Percentiles rank a stretch among this genome's conserved stretches.
Evolutionary conservation across 2,888 invertebrate genomes (phyloP).

Genomic region (Sialis lutaria): DNA sequence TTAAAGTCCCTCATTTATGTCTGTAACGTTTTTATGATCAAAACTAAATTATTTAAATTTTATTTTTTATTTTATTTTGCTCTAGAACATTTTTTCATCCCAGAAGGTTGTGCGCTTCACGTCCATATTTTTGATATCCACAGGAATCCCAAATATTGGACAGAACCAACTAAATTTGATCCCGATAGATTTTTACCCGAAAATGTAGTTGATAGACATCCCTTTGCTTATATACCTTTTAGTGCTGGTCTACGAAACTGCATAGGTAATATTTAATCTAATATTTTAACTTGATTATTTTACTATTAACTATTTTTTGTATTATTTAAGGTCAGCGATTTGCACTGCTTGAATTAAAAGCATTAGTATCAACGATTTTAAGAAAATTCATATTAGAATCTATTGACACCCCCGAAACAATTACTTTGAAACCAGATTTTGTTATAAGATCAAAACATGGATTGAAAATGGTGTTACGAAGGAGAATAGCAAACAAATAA

Average conservation of each 20-base stretch:
- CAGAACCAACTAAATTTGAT: constrained; percentile 3
- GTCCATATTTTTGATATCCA: neutral
- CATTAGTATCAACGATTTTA: constrained; percentile 27
- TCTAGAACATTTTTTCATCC: neutral
- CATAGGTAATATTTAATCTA: too few relatives aligned
- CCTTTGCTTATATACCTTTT: constrained; percentile 3
- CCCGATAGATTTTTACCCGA: constrained; percentile 2
- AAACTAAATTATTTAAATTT: too few relatives aligned
- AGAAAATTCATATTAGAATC: constrained; percentile 28
- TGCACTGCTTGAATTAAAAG: constrained; percentile 2
- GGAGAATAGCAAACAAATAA: too few relatives aligned
- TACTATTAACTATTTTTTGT: too few relatives aligned
- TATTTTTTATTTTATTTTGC: too few relatives aligned
- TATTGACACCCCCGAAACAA: constrained; percentile 24
- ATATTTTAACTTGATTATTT: too few relatives aligned
- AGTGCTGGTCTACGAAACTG: constrained; percentile 5
- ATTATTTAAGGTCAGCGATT: constrained; percentile 30
- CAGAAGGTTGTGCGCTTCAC: neutral
- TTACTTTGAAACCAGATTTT: constrained; percentile 25
- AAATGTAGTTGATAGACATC: neutral
- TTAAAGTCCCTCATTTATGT: too few relatives aligned
- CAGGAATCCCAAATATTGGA: constrained; percentile 2
- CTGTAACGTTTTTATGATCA: too few relatives aligned
- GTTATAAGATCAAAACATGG: constrained; percentile 1
- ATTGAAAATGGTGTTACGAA: neutral